These are phyloP conservation scores for Callyntrura sp. DNA, from an alignment of 2,888 invertebrate species.

Conservation along the genomic window DNA sequence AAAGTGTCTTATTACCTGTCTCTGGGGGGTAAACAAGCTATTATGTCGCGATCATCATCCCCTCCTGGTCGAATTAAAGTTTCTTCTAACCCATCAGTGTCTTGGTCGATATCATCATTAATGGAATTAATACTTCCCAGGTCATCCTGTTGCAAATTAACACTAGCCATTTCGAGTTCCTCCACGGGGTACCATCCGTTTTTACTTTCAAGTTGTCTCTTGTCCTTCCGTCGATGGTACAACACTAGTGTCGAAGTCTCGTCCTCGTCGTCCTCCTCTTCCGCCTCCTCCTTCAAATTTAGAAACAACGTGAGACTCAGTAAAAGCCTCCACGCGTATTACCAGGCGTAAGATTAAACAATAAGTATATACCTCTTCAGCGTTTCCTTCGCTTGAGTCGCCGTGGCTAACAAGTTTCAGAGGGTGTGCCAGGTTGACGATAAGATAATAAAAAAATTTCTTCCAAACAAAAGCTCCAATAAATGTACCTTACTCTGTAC, in stretches of 20 bases:
- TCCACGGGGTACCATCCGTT: slow-evolving; percentile 69
- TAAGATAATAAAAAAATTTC: slow-evolving; percentile 4
- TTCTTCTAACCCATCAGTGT: slow-evolving; percentile 67
- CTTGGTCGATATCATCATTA: slow-evolving; percentile 73
- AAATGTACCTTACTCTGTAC: slow-evolving; percentile 4
- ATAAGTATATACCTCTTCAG: slow-evolving; percentile 53
- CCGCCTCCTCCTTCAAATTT: slow-evolving; percentile 47
- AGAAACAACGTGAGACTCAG: neutral
- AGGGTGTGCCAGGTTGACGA: slow-evolving; percentile 68
- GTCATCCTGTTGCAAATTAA: slow-evolving; percentile 78
- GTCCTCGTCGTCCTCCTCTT: slow-evolving; percentile 79
- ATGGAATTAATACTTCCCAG: slow-evolving; percentile 56
- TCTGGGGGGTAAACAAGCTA: slow-evolving; percentile 77
- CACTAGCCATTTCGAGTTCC: slow-evolving; percentile 80
- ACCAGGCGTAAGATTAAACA: neutral
- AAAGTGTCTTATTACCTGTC: slow-evolving; percentile 66
- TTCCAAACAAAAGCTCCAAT: neutral
- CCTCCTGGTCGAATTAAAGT: slow-evolving; percentile 55
- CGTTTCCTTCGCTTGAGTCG: slow-evolving; percentile 72
- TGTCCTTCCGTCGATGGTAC: slow-evolving; percentile 62
- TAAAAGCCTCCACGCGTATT: neutral
- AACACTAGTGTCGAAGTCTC: slow-evolving; percentile 80
- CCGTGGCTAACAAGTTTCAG: slow-evolving; percentile 72
- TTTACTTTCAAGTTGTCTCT: neutral
- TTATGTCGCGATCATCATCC: slow-evolving; percentile 76